Base-by-base conservation (phyloP, 2,797 vertebrate genomes). In the Cynodonichthys magdalenae region DNA sequence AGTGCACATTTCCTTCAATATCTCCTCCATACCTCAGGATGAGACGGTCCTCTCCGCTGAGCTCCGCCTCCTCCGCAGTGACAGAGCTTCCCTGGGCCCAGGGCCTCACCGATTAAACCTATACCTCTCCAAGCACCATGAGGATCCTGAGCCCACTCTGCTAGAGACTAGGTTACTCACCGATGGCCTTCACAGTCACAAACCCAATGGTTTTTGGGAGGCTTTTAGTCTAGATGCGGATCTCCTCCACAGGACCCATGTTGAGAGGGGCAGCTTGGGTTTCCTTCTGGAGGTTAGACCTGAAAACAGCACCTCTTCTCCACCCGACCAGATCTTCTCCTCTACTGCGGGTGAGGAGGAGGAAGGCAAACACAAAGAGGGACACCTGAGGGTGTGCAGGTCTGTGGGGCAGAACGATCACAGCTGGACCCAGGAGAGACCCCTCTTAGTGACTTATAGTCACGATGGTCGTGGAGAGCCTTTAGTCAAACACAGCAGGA, bases 391-490 rank as follows among this genome's bases (percentile, higher is more conserved):
- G 58, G 87, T 94, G 14, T 89, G 91, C 47, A 89, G 94, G 78
- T 93, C 94, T 15, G 64, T 81, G n/a, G 89, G 86, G 51, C 92
- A 94, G 85, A 87, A 92, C 0, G 92, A 93, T 60, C 81, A 86
- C 74, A 93, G 87, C 80, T 95, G 94, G 94, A 89, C 88, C 34
- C 90, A 82, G 60, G 91, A 94, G 81, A 93, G 94, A 82, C 94
- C 94, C 24, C 90, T 95, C 46, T 80, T 95, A 85, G 93, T 95
- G 74, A 94, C 93, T 28, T 95, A 95, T 36, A 94, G 89, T 71
- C 93, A 94, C 14, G 94, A 95, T 2, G 92, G 92, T 6, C 92
- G 78, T 5, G 92, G 92, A 27, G 87, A 93, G 71, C 84, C 93
- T 45, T 83, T 95, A 59, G 86, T 87, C 46, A 87, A 88, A 63